A percentile compares a stretch with the other conserved stretches of the same genome.
phyloP scores from a whole-genome alignment of 2,797 vertebrate genomes.

The Myotis vivesi region DNA sequence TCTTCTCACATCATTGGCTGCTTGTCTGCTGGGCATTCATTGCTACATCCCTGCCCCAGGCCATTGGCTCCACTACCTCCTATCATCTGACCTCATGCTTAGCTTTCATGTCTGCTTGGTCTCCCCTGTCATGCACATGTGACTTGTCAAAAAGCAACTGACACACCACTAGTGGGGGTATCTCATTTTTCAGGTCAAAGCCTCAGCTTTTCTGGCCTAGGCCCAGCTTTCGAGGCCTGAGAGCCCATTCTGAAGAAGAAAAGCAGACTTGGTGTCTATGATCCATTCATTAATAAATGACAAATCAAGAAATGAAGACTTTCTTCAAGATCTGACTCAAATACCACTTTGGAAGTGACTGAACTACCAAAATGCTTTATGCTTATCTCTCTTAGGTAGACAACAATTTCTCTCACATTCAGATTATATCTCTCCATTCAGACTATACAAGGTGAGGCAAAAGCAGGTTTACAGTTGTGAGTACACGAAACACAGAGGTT shows the following conservation, averaged over 20 bases:
- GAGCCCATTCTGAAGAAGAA: background rate
- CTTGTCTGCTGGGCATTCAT: background rate
- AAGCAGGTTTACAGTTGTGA: background rate
- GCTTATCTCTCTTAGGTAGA: background rate
- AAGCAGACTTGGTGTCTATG: background rate
- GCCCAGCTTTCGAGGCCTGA: background rate
- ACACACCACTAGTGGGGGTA: background rate
- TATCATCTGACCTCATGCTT: background rate
- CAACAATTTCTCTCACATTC: background rate
- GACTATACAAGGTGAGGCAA: background rate
- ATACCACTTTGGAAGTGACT: slow-evolving; percentile 10
- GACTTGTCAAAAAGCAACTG: background rate
- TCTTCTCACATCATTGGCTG: background rate
- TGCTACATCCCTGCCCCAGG: background rate
- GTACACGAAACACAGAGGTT: background rate
- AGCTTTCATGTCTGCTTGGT: background rate
- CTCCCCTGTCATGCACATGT: background rate
- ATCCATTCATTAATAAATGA: background rate
- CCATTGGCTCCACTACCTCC: background rate
- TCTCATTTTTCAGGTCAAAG: background rate
- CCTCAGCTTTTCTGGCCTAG: background rate
- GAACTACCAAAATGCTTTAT: background rate
- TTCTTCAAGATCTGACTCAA: slow-evolving; percentile 1
- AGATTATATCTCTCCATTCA: background rate
- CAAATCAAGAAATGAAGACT: slow-evolving; percentile 4